A percentile compares a stretch with the other conserved stretches of the same genome.
These are phyloP conservation scores for Grallaria varia DNA, from an alignment of 2,113 vertebrate genomes.

Conservation along the genomic window DNA sequence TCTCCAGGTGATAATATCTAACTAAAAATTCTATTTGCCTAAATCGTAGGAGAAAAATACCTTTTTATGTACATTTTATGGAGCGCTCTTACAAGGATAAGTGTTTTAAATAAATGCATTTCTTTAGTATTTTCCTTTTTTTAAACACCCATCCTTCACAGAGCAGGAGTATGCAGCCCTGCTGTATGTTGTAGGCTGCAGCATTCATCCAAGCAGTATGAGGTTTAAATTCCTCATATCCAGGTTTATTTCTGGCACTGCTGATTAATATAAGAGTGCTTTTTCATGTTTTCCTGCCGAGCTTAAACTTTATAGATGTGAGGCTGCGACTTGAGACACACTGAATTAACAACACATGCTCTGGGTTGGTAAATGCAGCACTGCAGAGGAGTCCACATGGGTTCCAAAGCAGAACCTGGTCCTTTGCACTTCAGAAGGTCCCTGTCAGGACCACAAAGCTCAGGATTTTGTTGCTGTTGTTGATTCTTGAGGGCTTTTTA, in stretches of 20 bases:
- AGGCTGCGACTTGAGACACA: neutral
- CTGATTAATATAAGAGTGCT: conserved; percentile 16
- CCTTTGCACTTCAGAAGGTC: conserved; percentile 32
- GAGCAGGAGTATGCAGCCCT: neutral
- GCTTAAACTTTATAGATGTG: conserved; percentile 10
- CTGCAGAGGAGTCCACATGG: neutral
- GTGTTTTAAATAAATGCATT: conserved; percentile 21
- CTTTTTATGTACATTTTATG: conserved; percentile 48
- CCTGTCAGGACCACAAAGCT: neutral
- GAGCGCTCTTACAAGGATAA: conserved; percentile 5
- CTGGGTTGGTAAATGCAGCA: conserved; percentile 36
- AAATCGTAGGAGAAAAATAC: conserved; percentile 53
- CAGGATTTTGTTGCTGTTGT: neutral
- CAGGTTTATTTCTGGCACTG: conserved; percentile 33
- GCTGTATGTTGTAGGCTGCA: conserved; percentile 28
- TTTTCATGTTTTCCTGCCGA: conserved; percentile 46
- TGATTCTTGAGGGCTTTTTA: neutral
- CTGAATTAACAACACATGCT: conserved; percentile 27
- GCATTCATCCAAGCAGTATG: conserved; percentile 40
- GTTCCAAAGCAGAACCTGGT: neutral
- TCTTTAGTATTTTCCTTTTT: neutral
- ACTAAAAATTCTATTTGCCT: conserved; percentile 59
- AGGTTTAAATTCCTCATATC: conserved; percentile 36
- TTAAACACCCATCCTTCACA: neutral
- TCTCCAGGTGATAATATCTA: conserved; percentile 72